Evolutionary conservation across 35 echinoderm and acorn worm species (phyloP), one percentile per base, ranked within the genome.

Genomic region (Amphiura filiformis): DNA sequence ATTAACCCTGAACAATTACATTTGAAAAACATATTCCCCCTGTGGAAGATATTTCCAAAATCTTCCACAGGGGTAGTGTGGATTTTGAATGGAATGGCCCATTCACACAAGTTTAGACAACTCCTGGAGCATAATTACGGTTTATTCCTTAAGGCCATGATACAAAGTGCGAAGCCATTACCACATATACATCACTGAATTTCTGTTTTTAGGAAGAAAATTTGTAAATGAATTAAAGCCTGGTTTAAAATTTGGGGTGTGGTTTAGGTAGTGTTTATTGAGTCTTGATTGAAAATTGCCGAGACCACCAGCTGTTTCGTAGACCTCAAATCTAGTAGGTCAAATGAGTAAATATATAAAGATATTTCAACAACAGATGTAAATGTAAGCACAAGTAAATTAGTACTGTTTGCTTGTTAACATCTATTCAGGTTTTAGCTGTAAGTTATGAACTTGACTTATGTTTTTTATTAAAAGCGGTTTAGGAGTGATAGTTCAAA

Each of bases 351-450:
- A 70, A 26, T 70, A 70, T 70, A 70, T 26, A 70, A 18, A 26
- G 61, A 70, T 70, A 70, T 70, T 70, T 70, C 61, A 70, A 70
- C 61, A 70, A 70, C 61, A 70, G 61, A 70, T 70, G 61, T 70
- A 11, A 70, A 70, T 70, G 61, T 70, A 30, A 18, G 15, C 61
- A 70, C 28, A 30, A 15, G 2, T 70, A 70, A 70, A 70, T 70
- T 18, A 70, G 28, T 70, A 30, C 17, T 17, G 17, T 47, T 47
- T 47, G 28, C 61, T 70, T 70, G 61, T 70, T 70, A 70, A 70
- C 61, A 70, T 70, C 28, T n/a, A 70, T 70, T 70, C 26, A 3
- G 26, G 3, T 70, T 70, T 5, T 47, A n/a, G 41, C 17, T 47
- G 5, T 47, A 17, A 17, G 41, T 47, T 47, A 15, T 70, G 61